Evolutionary conservation across 2,113 vertebrate species (phyloP), one percentile per base, ranked within the genome.

Genomic region (Martes martes): DNA sequence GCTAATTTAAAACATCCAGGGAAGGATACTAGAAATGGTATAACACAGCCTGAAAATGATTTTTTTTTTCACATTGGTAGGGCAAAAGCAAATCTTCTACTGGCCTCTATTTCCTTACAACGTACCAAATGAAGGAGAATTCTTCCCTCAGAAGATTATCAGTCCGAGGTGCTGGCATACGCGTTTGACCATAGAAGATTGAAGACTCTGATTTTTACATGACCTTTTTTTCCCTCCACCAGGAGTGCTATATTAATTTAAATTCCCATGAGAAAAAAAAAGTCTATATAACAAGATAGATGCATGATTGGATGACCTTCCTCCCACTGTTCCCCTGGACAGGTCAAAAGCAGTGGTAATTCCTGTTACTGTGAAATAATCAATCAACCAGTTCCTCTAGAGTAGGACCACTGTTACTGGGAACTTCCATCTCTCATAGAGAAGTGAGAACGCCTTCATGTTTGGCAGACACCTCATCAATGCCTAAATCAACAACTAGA

Each of bases 1-100:
- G 73, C 80, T 83, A 71, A 83, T 96, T 97, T 97, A 93, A 97
- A 97, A 97, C 39, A 67, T 57, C 15, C 13, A 93, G 5, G n/a
- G 96, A 98, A 45, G n/a, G n/a, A 24, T 57, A 28, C 39, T 71
- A 93, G 10, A 80, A 93, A 74, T 52, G 95, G 61, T 65, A 83
- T 26, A 39, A 26, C 31, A 67, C 18, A 80, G 33, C 1, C 2
- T 26, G 33, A 90, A 31, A 87, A 91, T 79, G 73, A 47, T 26
- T 2, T 63, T 69, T 18, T 89, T 36, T 76, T 89, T n/a, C 89
- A 95, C 71, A 73, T 16, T 42, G 39, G 23, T n/a, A 39, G n/a
- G 18, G 23, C 31, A 81, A 92, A 89, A 82, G 95, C 45, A 97
- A 73, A 24, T 23, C 13, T 7, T 73, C 82, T 52, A 63, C 4